phyloP scores from a whole-genome alignment of 2,888 invertebrate species.

The Lasioglossum zephyrum region DNA sequence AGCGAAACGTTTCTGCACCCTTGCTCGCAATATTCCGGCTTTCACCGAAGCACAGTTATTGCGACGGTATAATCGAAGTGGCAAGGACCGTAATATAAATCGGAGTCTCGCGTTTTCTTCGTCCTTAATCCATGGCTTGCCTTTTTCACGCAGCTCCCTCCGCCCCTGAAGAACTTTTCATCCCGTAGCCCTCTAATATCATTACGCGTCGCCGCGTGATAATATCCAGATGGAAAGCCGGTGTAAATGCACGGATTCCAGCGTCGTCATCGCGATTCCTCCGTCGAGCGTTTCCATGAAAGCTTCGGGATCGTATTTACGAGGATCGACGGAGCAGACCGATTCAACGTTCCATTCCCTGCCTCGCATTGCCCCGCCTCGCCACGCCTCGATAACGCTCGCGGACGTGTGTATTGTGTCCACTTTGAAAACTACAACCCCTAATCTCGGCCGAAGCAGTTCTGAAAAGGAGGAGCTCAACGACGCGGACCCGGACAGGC shows the following conservation, averaged over 20 bases:
- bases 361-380: background rate
- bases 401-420: constrained; percentile 53
- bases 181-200: constrained; percentile 39
- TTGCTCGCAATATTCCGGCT: background rate
- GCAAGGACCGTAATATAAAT: constrained; percentile 35
- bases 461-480: constrained; percentile 66
- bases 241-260: constrained; percentile 48
- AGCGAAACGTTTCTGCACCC: background rate
- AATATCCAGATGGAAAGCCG: constrained; percentile 45
- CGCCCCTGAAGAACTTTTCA: background rate
- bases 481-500: constrained; percentile 55
- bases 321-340: constrained; percentile 46
- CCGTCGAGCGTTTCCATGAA: constrained; percentile 46
- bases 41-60: constrained; percentile 24
- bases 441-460: constrained; percentile 57
- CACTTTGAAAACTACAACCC: constrained; percentile 61
- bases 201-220: constrained; percentile 58
- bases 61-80: constrained; percentile 33
- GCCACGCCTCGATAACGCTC: constrained; percentile 3
- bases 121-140: constrained; percentile 3
- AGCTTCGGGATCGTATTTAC: constrained; percentile 58
- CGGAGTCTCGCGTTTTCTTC: background rate
- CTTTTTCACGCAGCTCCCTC: background rate
- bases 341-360: constrained; percentile 37
- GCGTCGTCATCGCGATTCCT: constrained; percentile 9